phyloP scores from a whole-genome alignment of 2,113 vertebrate species.

The Callorhinus ursinus region DNA sequence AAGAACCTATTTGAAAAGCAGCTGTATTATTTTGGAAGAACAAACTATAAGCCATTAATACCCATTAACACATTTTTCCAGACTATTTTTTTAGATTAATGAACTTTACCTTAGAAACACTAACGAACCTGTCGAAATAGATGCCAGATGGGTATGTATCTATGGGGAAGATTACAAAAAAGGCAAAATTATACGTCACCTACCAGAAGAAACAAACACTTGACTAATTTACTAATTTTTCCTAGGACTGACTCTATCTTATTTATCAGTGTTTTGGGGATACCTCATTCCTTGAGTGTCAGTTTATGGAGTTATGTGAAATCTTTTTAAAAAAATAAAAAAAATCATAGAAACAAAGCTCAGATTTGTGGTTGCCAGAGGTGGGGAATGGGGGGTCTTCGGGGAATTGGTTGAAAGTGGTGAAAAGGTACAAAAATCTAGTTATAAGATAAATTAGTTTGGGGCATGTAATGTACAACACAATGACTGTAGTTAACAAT shows the following conservation, averaged over 20 bases:
- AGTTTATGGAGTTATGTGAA: background rate
- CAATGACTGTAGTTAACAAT: background rate
- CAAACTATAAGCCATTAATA: background rate
- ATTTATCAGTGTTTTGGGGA: background rate
- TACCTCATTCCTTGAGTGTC: background rate
- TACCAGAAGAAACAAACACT: background rate
- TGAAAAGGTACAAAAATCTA: background rate
- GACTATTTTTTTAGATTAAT: background rate
- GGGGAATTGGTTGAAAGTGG: background rate
- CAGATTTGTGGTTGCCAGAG: background rate
- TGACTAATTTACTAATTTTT: background rate
- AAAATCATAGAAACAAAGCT: background rate
- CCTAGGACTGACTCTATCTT: background rate
- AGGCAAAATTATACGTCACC: background rate
- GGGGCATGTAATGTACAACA: no score
- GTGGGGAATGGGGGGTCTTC: no score
- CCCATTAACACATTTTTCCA: slow-evolving; percentile 22
- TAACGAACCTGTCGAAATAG: background rate
- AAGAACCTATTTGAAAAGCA: background rate
- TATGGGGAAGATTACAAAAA: background rate
- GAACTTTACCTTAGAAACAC: background rate
- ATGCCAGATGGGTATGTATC: background rate
- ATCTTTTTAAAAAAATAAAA: background rate
- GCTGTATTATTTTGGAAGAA: background rate
- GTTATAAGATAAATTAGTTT: background rate